Evolutionary conservation across 2,888 invertebrate genomes (phyloP).

Genomic region (Epicampocera succincta): DNA sequence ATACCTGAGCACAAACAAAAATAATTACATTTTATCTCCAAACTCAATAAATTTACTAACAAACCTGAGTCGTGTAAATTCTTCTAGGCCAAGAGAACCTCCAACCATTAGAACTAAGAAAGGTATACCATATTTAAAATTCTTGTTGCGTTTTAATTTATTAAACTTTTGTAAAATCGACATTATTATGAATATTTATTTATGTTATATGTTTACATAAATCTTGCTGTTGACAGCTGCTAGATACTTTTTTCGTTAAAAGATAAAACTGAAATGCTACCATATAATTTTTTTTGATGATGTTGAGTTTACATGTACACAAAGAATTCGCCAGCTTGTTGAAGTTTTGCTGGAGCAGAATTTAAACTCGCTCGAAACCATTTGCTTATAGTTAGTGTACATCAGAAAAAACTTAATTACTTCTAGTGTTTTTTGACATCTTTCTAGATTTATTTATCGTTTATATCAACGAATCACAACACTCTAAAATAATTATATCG

Average conservation of each 20-base stretch:
- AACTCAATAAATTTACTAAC: conserved; percentile 36
- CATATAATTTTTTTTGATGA: not conserved
- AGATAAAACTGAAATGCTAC: not conserved
- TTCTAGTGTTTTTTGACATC: too few species aligned
- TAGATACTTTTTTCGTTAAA: conserved; percentile 8
- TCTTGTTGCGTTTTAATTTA: conserved; percentile 76
- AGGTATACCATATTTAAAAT: conserved; percentile 86
- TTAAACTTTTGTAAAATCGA: conserved; percentile 74
- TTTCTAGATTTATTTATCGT: too few species aligned
- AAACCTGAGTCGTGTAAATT: conserved; percentile 89
- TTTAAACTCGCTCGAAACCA: too few species aligned
- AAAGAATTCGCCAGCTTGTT: too few species aligned
- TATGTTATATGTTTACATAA: too few species aligned
- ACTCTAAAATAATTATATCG: too few species aligned
- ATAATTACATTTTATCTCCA: conserved; percentile 17
- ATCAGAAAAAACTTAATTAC: too few species aligned
- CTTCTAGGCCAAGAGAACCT: conserved; percentile 88
- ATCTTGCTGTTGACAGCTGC: conserved; percentile 8
- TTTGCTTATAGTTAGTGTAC: too few species aligned
- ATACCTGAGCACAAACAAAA: conserved; percentile 80
- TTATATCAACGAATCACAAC: too few species aligned
- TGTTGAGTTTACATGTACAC: too few species aligned
- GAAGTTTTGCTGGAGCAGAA: too few species aligned
- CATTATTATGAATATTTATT: conserved; percentile 69
- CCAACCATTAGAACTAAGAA: conserved; percentile 88